A percentile compares a stretch with the other conserved stretches of the same genome.
phyloP scores from a whole-genome alignment of 2,888 invertebrate genomes.

The Dioctria linearis region DNA sequence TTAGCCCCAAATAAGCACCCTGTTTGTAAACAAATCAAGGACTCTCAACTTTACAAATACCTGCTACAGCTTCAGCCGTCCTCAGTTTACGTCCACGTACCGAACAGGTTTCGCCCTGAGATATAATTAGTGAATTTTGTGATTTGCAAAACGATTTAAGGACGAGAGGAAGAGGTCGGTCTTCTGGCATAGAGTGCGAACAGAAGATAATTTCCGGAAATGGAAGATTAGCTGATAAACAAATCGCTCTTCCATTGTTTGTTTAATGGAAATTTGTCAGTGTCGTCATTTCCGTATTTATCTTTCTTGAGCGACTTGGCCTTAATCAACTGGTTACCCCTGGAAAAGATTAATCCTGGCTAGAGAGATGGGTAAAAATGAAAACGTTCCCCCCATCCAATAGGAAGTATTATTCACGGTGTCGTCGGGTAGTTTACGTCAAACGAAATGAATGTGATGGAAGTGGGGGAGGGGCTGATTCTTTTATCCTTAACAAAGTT shows the following conservation, averaged over 20 bases:
- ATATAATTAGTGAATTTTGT: conserved; percentile 28
- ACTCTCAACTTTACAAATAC: not conserved
- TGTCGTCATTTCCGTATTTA: conserved; percentile 33
- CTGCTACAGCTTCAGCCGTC: not conserved
- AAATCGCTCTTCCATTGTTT: conserved; percentile 24
- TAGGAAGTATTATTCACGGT: not conserved
- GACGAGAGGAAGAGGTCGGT: not conserved
- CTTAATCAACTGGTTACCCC: not conserved
- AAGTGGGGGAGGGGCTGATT: not conserved
- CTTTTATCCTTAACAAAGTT: conserved; percentile 17
- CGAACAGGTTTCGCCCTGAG: not conserved
- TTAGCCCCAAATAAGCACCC: conserved; percentile 19
- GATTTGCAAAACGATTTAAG: not conserved
- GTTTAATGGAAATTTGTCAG: conserved; percentile 38
- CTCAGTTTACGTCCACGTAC: not conserved
- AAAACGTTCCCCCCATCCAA: not conserved
- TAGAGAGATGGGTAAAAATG: not conserved
- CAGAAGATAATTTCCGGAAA: conserved; percentile 12
- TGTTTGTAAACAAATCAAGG: conserved; percentile 3
- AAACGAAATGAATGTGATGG: not conserved
- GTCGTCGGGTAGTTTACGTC: conserved; percentile 4
- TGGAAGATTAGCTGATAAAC: conserved; percentile 26
- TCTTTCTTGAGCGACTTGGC: conserved; percentile 10
- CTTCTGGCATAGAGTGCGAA: not conserved
- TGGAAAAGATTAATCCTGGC: not conserved